A percentile compares a stretch with the other conserved stretches of the same genome.
Conservation (phyloP, 2,888 invertebrate genomes). For the Laothoe populi region DNA sequence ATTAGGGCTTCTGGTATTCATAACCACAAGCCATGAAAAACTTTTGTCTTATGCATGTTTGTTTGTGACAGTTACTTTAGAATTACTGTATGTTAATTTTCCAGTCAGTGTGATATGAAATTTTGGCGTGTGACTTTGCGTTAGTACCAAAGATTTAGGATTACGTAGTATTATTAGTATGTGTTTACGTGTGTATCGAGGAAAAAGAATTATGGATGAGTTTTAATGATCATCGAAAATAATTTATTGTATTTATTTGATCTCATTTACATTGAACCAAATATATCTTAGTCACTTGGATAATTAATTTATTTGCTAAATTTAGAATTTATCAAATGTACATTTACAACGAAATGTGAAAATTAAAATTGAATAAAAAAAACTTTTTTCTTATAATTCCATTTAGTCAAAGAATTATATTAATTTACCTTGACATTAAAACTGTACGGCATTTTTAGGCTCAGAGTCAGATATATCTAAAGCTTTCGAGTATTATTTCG, state of each 20-base stretch:
- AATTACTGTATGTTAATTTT: background rate
- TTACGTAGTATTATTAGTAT: constrained; percentile 1
- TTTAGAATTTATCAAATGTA: background rate
- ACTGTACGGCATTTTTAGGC: constrained; percentile 33
- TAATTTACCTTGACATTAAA: background rate
- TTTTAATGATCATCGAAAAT: background rate
- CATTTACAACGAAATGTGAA: constrained; percentile 13
- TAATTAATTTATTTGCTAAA: background rate
- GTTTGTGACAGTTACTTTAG: background rate
- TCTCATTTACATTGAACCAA: background rate
- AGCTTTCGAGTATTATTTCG: constrained; percentile 47
- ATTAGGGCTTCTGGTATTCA: constrained; percentile 28
- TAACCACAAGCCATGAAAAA: constrained; percentile 28
- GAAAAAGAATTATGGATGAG: background rate
- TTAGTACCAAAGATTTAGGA: constrained; percentile 12
- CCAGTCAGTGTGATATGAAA: constrained; percentile 6
- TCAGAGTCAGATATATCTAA: constrained; percentile 38
- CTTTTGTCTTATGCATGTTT: background rate
- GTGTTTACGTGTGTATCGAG: background rate
- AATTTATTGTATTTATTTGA: constrained; percentile 1
- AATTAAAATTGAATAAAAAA: background rate
- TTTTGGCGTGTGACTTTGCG: background rate
- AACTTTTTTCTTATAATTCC: background rate
- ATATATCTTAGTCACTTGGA: background rate
- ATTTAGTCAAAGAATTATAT: background rate